A percentile compares a stretch with the other conserved stretches of the same genome.
Conservation (phyloP, 2,797 vertebrate species). For the Cyclura pinguis region DNA sequence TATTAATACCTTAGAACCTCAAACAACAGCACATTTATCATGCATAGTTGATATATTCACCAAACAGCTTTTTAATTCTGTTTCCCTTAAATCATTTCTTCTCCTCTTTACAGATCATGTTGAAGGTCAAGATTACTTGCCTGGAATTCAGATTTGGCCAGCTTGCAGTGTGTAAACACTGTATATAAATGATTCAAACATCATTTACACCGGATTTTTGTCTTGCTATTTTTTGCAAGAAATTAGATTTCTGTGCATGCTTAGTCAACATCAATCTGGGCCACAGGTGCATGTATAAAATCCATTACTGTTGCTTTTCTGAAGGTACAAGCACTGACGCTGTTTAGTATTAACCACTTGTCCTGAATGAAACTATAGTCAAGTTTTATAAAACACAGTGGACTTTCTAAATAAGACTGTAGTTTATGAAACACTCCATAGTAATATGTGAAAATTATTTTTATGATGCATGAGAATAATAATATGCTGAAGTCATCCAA, state of each 20-base stretch:
- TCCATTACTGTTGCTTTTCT: no score
- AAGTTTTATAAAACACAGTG: no score
- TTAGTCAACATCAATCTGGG: no score
- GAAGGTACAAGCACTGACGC: no score
- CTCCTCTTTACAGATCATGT: neutral
- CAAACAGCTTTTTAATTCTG: neutral
- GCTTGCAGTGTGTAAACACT: neutral
- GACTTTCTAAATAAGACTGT: neutral
- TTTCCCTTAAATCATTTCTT: conserved; percentile 13
- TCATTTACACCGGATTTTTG: neutral
- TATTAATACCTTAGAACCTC: conserved; percentile 51
- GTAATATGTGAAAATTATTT: neutral
- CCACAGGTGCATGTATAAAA: no score
- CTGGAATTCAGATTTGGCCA: neutral
- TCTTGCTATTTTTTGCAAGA: no score
- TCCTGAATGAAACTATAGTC: neutral
- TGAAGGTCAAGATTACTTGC: neutral
- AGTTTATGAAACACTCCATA: neutral
- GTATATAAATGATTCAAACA: neutral
- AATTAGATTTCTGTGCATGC: no score
- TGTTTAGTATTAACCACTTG: neutral
- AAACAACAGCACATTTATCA: conserved; percentile 24
- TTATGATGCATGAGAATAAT: neutral
- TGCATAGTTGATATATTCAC: neutral
- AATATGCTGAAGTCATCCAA: neutral